Evolutionary conservation across 2,797 vertebrate species (phyloP).

Genomic region (Bradypus variegatus): DNA sequence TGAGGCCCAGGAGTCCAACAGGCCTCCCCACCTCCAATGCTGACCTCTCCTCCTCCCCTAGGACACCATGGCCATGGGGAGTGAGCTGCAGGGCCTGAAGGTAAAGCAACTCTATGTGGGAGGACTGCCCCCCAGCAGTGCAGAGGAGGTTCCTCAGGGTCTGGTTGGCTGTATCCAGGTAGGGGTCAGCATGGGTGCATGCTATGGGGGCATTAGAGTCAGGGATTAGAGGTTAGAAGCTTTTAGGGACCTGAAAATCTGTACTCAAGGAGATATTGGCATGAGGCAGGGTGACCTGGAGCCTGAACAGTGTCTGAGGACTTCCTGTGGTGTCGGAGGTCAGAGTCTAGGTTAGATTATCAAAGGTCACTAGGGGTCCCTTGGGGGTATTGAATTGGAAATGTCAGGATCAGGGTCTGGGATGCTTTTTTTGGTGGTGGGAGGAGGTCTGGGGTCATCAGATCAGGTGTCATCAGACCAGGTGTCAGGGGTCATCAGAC

Average conservation of each 20-base stretch:
- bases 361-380: not conserved
- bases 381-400: not conserved
- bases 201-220: not conserved
- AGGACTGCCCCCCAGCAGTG: constrained; percentile 81
- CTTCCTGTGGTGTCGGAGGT: not conserved
- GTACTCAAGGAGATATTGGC: not conserved
- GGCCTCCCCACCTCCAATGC: not conserved
- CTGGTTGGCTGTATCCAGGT: constrained; percentile 97
- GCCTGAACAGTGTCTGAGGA: not conserved
- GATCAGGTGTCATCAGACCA: not conserved
- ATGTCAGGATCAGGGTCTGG: not conserved
- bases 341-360: not conserved
- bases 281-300: not conserved
- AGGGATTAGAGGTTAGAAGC: not conserved
- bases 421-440: not conserved
- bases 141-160: constrained; percentile 87
- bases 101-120: constrained; percentile 96
- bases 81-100: constrained; percentile 92
- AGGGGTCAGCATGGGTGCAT: constrained; percentile 17
- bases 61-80: constrained; percentile 93
- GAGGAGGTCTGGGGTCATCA: not conserved
- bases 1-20: not conserved
- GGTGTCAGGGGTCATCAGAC: not conserved
- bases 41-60: constrained; percentile 63
- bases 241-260: not conserved